Conservation (phyloP, 1,140 invertebrate species). For the Bicyclus anynana region DNA sequence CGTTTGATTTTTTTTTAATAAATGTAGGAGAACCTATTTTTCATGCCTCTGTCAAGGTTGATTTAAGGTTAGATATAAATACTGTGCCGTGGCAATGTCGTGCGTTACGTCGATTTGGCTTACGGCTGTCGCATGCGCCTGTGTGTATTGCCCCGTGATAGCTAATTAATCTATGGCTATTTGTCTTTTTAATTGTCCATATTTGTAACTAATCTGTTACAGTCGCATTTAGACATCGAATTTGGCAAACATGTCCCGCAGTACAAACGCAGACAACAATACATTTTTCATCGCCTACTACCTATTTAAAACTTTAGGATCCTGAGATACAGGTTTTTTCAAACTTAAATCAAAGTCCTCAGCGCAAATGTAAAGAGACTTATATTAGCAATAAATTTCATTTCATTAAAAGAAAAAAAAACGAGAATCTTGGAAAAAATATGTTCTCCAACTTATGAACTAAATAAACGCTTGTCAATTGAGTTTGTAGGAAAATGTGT, state of each 20-base stretch:
- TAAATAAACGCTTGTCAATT: no score
- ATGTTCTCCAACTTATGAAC: no score
- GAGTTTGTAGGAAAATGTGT: no score
- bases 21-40: slow-evolving; percentile 59
- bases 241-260: neutral
- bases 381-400: no score
- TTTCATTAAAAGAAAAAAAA: no score
- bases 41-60: slow-evolving; percentile 73
- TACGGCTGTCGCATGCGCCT: slow-evolving; percentile 23
- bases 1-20: slow-evolving; percentile 61
- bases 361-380: no score
- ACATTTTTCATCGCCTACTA: neutral
- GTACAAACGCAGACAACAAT: neutral
- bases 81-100: slow-evolving; percentile 46
- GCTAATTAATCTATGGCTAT: slow-evolving; percentile 14
- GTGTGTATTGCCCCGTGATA: slow-evolving; percentile 34
- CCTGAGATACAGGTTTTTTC: no score
- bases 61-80: slow-evolving; percentile 74
- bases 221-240: neutral
- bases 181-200: slow-evolving; percentile 17
- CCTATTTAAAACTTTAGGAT: neutral
- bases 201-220: slow-evolving; percentile 2
- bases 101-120: slow-evolving; percentile 37
- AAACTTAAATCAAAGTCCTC: no score
- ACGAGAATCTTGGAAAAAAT: no score